These are phyloP conservation scores for Drosophila kepulauana DNA, from an alignment of 1,140 invertebrate genomes.

Conservation along the genomic window DNA sequence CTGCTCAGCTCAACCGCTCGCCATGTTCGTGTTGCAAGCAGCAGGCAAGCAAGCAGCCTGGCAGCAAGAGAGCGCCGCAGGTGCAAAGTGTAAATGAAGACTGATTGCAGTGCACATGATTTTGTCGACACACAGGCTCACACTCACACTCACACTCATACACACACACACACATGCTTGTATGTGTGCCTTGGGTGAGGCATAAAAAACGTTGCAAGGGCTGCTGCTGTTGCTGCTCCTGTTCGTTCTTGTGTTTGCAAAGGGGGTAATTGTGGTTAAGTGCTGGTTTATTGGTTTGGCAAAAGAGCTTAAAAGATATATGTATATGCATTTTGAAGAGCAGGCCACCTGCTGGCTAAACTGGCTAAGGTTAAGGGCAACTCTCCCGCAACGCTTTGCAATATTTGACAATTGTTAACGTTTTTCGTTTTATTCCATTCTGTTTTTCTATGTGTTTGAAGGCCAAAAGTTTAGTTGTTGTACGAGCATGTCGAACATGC, in stretches of 20 bases:
- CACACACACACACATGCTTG: slow-evolving; percentile 20
- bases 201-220: slow-evolving; percentile 65
- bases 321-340: slow-evolving; percentile 62
- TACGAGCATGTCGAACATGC: slow-evolving; percentile 40
- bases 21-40: slow-evolving; percentile 60
- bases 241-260: slow-evolving; percentile 67
- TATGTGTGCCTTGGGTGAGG: slow-evolving; percentile 25
- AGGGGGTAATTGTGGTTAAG: slow-evolving; percentile 83
- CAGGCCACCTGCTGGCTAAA: slow-evolving; percentile 44
- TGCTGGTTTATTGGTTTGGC: slow-evolving; percentile 81
- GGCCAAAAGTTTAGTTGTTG: slow-evolving; percentile 8
- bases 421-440: background rate
- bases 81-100: slow-evolving; percentile 83
- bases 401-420: slow-evolving; percentile 42
- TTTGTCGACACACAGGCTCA: slow-evolving; percentile 54
- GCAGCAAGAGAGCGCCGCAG: slow-evolving; percentile 63
- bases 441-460: background rate
- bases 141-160: slow-evolving; percentile 20
- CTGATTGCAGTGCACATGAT: slow-evolving; percentile 77
- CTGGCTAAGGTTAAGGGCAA: slow-evolving; percentile 59
- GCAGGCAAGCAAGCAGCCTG: slow-evolving; percentile 23
- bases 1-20: slow-evolving; percentile 47
- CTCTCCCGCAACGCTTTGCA: slow-evolving; percentile 12
- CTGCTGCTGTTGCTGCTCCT: slow-evolving; percentile 39
- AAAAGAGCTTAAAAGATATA: slow-evolving; percentile 79